phyloP scores from a whole-genome alignment of 2,113 vertebrate genomes.

The Callithrix jacchus region DNA sequence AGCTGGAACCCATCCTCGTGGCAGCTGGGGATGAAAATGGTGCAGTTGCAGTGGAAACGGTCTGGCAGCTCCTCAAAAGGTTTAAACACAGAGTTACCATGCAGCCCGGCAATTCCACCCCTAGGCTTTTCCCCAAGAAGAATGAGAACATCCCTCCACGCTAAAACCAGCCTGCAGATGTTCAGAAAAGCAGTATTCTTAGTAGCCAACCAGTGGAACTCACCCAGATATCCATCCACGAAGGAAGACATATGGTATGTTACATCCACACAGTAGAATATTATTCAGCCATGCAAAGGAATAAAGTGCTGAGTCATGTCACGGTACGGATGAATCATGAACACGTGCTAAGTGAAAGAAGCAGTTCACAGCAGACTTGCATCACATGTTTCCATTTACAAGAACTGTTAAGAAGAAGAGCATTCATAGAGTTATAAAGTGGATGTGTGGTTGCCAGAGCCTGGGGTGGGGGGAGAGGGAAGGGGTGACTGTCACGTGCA shows the following conservation, averaged over 20 bases:
- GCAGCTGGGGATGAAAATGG: not conserved
- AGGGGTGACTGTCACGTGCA: accelerated
- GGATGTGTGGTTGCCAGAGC: not conserved
- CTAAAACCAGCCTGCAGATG: accelerated
- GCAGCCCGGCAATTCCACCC: not conserved
- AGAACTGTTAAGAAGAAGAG: no score
- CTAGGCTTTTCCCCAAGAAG: not conserved
- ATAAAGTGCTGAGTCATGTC: accelerated
- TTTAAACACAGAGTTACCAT: not conserved
- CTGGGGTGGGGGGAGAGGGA: no score
- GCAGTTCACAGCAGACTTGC: not conserved
- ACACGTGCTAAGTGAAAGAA: not conserved
- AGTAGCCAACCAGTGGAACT: not conserved
- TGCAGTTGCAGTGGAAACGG: not conserved
- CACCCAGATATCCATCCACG: accelerated
- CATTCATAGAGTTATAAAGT: not conserved
- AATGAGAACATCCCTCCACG: not conserved
- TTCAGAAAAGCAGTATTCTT: not conserved
- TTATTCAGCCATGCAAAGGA: not conserved
- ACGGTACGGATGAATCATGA: accelerated
- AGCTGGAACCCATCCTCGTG: not conserved
- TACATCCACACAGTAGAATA: accelerated
- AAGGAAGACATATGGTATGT: accelerated
- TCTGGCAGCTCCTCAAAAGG: not conserved
- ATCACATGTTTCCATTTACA: accelerated